Conservation (phyloP, 2,797 vertebrate genomes). For the Choloepus didactylus region DNA sequence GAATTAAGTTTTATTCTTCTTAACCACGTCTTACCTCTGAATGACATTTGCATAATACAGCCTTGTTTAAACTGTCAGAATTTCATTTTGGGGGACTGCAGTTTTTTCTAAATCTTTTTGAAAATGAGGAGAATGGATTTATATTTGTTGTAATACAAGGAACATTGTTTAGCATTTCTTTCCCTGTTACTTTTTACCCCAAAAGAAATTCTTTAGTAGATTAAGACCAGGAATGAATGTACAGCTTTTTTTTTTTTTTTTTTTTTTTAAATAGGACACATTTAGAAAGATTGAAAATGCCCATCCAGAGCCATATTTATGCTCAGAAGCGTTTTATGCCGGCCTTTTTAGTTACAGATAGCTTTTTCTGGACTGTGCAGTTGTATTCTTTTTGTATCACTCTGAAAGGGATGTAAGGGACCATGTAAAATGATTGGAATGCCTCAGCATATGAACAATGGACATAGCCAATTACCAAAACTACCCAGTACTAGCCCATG, state of each 20-base stretch:
- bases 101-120: slow-evolving; percentile 42
- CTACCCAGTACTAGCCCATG: background rate
- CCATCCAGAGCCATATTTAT: background rate
- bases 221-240: slow-evolving; percentile 62
- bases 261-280: background rate
- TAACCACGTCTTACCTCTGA: background rate
- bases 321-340: slow-evolving; percentile 17
- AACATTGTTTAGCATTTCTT: slow-evolving; percentile 14
- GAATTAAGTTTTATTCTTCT: slow-evolving; percentile 25
- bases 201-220: slow-evolving; percentile 66
- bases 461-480: background rate
- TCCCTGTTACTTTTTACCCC: slow-evolving; percentile 30
- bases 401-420: slow-evolving; percentile 45
- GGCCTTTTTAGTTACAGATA: background rate
- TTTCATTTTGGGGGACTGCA: slow-evolving; percentile 32
- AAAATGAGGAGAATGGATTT: slow-evolving; percentile 43
- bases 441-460: background rate
- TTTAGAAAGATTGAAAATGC: slow-evolving; percentile 58
- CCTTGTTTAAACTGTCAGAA: background rate
- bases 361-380: background rate
- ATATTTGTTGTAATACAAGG: slow-evolving; percentile 35
- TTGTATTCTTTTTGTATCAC: slow-evolving; percentile 20
- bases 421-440: slow-evolving; percentile 54
- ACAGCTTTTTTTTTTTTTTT: background rate
- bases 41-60: background rate